phyloP scores from a whole-genome alignment of 2,888 invertebrate genomes.

The Furcula furcula region DNA sequence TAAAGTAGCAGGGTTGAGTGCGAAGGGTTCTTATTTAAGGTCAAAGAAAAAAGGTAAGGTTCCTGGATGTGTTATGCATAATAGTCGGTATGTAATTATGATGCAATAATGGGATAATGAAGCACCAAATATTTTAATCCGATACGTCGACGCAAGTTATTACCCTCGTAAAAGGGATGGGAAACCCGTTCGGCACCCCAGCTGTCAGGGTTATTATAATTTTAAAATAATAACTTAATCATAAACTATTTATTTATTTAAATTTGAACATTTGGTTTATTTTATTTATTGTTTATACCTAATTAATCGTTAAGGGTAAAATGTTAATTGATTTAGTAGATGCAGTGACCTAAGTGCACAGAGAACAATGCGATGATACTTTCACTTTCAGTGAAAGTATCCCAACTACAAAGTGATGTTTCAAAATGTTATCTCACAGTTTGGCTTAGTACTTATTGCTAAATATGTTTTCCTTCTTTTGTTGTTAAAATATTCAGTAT shows the following conservation, averaged over 20 bases:
- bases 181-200: conserved; percentile 28
- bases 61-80: not conserved
- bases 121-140: conserved; percentile 44
- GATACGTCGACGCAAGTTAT: conserved; percentile 45
- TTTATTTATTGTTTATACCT: conserved; percentile 3
- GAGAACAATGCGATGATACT: conserved; percentile 14
- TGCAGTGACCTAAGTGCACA: conserved; percentile 2
- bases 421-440: conserved; percentile 3
- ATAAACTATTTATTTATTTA: no score
- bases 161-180: conserved; percentile 37
- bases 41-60: conserved; percentile 9
- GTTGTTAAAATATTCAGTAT: conserved; percentile 9
- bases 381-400: conserved; percentile 15
- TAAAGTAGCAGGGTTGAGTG: conserved; percentile 17
- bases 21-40: conserved; percentile 20
- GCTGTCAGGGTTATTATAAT: conserved; percentile 13
- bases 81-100: no score
- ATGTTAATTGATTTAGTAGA: conserved; percentile 4
- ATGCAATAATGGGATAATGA: conserved; percentile 24
- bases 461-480: conserved; percentile 6
- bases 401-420: conserved; percentile 2
- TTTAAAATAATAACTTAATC: conserved; percentile 5
- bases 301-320: conserved; percentile 1
- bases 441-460: conserved; percentile 12
- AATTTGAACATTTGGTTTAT: no score